A percentile compares a stretch with the other conserved stretches of the same genome.
Evolutionary conservation across 1,140 invertebrate species (phyloP).

Genomic region (Mercenaria mercenaria): DNA sequence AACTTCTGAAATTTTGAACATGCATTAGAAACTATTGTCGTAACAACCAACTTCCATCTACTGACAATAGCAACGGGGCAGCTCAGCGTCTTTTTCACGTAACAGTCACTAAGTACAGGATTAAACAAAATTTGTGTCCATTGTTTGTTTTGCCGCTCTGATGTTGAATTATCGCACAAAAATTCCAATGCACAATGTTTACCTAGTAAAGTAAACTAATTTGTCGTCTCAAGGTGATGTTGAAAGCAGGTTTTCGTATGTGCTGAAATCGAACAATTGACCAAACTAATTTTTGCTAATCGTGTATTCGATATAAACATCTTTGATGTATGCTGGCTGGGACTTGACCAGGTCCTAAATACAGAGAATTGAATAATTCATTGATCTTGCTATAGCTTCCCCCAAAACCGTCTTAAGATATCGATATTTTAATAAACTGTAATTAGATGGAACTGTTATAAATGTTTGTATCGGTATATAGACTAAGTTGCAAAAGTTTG

Average conservation of each 20-base stretch:
- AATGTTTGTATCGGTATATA: slow-evolving; percentile 36
- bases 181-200: slow-evolving; percentile 48
- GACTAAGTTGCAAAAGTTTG: neutral
- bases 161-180: slow-evolving; percentile 38
- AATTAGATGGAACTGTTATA: slow-evolving; percentile 29
- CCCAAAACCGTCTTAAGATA: slow-evolving; percentile 6
- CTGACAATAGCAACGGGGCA: neutral
- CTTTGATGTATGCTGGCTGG: neutral
- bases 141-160: slow-evolving; percentile 26
- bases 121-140: slow-evolving; percentile 41
- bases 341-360: slow-evolving; percentile 4
- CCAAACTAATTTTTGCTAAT: neutral
- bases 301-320: slow-evolving; percentile 24
- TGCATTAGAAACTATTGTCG: too few relatives aligned
- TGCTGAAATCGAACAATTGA: neutral
- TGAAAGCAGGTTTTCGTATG: slow-evolving; percentile 33
- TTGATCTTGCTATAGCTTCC: neutral
- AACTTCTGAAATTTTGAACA: too few relatives aligned
- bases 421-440: slow-evolving; percentile 32
- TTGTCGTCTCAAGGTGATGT: slow-evolving; percentile 45
- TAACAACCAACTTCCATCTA: neutral
- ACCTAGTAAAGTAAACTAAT: slow-evolving; percentile 53
- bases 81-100: slow-evolving; percentile 36
- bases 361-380: neutral
- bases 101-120: slow-evolving; percentile 42